Conservation (phyloP, 2,113 vertebrate species). For the Cyprinodon variegatus region DNA sequence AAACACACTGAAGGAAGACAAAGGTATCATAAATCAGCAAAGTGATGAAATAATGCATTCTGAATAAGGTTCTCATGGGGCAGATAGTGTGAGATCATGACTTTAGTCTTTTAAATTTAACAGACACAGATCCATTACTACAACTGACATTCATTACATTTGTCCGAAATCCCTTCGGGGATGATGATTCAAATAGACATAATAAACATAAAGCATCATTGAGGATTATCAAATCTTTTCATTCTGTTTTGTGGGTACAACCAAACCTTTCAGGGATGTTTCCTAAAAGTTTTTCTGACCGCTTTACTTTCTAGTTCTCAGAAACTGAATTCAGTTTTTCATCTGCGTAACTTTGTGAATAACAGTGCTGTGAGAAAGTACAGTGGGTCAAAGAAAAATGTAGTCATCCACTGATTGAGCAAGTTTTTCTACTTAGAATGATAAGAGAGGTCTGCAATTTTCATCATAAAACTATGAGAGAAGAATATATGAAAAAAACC, state of each 20-base stretch:
- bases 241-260: neutral
- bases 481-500: too few species aligned
- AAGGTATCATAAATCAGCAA: neutral
- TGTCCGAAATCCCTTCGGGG: neutral
- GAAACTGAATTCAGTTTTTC: neutral
- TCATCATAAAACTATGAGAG: too few species aligned
- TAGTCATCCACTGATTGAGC: too few species aligned
- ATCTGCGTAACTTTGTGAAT: neutral
- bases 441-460: too few species aligned
- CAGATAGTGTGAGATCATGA: slow-evolving; percentile 3
- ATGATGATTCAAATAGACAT: neutral
- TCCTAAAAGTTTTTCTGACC: neutral
- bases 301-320: too few species aligned
- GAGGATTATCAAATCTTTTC: neutral
- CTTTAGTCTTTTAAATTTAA: neutral
- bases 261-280: neutral
- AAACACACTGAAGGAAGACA: slow-evolving; percentile 85
- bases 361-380: neutral
- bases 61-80: neutral
- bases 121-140: neutral
- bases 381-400: too few species aligned
- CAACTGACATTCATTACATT: neutral
- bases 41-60: neutral
- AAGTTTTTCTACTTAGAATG: too few species aligned
- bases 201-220: neutral